Evolutionary conservation across 2,797 vertebrate genomes (phyloP).

Genomic region (Poeciliopsis paucimaculata): DNA sequence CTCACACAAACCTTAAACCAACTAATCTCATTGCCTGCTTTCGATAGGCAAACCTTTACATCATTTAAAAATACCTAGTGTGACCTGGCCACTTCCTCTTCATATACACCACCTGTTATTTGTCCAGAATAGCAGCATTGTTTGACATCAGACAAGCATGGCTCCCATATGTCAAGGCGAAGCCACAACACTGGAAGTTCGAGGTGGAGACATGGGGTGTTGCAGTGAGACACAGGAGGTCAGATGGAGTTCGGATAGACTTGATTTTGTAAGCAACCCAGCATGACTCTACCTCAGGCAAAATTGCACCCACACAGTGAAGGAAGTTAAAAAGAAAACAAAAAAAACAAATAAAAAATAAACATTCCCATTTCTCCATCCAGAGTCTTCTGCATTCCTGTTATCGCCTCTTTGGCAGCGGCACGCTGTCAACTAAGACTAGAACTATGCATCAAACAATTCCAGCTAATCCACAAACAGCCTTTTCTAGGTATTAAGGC

Average conservation of each 20-base stretch:
- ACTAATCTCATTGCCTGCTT: neutral
- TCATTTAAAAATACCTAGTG: conserved; percentile 4
- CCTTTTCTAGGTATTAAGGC: conserved; percentile 10
- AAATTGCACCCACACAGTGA: conserved; percentile 12
- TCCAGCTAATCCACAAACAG: conserved; percentile 28
- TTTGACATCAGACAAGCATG: conserved; percentile 34
- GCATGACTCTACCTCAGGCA: conserved; percentile 51
- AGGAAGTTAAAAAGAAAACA: conserved; percentile 7
- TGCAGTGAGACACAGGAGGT: conserved; percentile 46
- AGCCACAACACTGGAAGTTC: conserved; percentile 22
- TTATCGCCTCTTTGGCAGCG: conserved; percentile 17
- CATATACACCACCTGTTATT: conserved; percentile 37
- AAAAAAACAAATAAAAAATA: neutral
- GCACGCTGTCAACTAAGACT: conserved; percentile 26
- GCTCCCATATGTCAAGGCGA: conserved; percentile 33
- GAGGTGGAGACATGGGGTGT: conserved; percentile 15
- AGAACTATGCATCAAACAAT: conserved; percentile 18
- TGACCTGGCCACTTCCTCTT: conserved; percentile 27
- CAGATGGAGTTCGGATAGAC: conserved; percentile 46
- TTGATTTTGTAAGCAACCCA: conserved; percentile 37
- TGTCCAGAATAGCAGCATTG: conserved; percentile 10
- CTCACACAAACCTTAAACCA: neutral
- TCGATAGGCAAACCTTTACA: neutral
- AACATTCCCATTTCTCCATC: conserved; percentile 24
- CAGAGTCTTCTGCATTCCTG: conserved; percentile 15